Evolutionary conservation across 2,797 vertebrate species (phyloP), one percentile per base, ranked within the genome.

Genomic region (Delichon dasypus): DNA sequence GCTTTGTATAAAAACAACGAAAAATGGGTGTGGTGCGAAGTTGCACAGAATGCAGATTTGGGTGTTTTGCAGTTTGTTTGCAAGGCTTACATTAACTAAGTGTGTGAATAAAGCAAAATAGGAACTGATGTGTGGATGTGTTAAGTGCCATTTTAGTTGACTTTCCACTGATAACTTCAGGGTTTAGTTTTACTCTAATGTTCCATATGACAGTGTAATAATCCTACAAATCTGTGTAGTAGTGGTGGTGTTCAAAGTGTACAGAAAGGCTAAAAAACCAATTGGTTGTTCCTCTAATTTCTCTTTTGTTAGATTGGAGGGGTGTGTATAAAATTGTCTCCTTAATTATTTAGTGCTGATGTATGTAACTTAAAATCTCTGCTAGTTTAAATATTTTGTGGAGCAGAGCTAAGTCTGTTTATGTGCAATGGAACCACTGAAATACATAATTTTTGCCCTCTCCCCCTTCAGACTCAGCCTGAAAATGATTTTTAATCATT

Each of bases 181-280:
- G 53, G 27, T 82, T 87, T 89, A 85, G n/a, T 83, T 93, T 93
- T 66, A 47, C 36, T 85, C 54, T 87, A 21, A 76, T 83, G 51
- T 60, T 90, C 40, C 4, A 0, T 84, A 1, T 53, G 57, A 76
- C 32, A 82, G 38, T 94, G 82, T 85, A 96, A 79, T 90, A 96
- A 94, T 96, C 91, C 94, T 95, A 88, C 16, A 47, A 55, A n/a
- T 60, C 19, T 71, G 10, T 61, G 72, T 90, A 48, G 7, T 90
- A n/a, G 61, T 60, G 50, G 36, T 83, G 71, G 30, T 85, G 87
- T 93, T 96, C 68, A 81, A 79, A 90, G 44, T 92, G 53, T 95
- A 53, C 61, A 70, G 44, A 54, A 90, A 90, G 22, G 27, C 3
- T 78, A 76, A 86, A 72, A 67, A 67, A 67, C 9, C 40, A 57